These are phyloP conservation scores for Aix galericulata DNA, from an alignment of 2,113 vertebrate species.

Conservation along the genomic window DNA sequence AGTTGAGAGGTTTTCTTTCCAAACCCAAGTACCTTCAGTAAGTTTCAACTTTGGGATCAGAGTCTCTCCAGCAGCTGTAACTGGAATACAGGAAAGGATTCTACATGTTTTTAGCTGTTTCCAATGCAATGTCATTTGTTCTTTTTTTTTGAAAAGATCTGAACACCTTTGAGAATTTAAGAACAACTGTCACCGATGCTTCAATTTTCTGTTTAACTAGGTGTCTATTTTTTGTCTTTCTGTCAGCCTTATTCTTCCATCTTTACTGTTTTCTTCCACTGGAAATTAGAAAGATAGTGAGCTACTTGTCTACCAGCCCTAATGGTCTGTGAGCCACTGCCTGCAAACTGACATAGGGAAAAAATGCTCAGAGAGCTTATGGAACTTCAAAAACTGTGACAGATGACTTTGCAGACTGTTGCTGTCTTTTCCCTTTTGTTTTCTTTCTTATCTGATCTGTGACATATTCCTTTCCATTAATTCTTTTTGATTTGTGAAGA, in stretches of 20 bases:
- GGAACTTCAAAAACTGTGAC: conserved; percentile 12
- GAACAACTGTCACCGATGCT: background rate
- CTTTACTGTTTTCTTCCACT: background rate
- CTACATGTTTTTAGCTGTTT: background rate
- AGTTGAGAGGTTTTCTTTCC: background rate
- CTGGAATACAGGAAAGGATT: background rate
- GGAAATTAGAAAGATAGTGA: background rate
- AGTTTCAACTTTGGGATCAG: background rate
- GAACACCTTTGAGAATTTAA: background rate
- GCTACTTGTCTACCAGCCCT: background rate
- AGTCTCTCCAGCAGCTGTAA: background rate
- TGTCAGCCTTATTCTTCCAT: background rate
- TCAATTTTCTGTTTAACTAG: conserved; percentile 11
- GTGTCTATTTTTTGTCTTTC: background rate
- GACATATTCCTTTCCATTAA: background rate
- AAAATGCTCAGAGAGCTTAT: conserved; percentile 22
- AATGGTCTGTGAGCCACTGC: background rate
- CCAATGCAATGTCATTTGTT: background rate
- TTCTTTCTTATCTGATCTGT: background rate
- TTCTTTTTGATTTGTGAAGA: background rate
- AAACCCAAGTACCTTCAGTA: background rate
- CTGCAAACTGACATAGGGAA: background rate
- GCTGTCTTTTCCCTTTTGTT: background rate
- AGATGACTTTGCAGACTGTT: conserved; percentile 26
- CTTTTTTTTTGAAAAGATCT: background rate